Evolutionary conservation across 2,113 vertebrate genomes (phyloP).

Genomic region (Conger conger): DNA sequence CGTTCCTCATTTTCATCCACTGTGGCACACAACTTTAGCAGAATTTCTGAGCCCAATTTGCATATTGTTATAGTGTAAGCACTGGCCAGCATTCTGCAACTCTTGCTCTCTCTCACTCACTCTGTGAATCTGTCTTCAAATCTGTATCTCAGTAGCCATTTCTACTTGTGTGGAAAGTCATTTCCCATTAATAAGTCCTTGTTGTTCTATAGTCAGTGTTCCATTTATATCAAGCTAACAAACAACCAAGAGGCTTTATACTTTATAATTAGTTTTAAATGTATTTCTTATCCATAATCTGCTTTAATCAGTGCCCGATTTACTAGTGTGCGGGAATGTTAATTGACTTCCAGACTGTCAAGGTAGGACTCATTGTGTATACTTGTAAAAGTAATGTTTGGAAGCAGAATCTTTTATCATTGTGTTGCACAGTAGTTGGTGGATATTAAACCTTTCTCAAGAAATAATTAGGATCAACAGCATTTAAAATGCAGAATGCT

Average conservation of each 20-base stretch:
- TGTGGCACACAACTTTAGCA: conserved; percentile 56
- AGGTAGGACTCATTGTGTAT: conserved; percentile 56
- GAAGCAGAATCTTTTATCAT: conserved; percentile 72
- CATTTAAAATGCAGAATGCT: conserved; percentile 72
- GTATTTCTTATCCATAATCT: conserved; percentile 74
- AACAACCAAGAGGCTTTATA: conserved; percentile 68
- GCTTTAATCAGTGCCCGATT: conserved; percentile 61
- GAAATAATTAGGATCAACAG: conserved; percentile 77
- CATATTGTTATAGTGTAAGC: conserved; percentile 60
- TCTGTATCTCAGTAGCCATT: conserved; percentile 64
- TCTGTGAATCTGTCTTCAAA: conserved; percentile 48
- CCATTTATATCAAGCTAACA: conserved; percentile 64
- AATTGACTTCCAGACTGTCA: conserved; percentile 71
- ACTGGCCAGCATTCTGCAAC: conserved; percentile 64
- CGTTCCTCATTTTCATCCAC: conserved; percentile 43
- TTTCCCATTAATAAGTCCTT: conserved; percentile 51
- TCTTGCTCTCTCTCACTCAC: conserved; percentile 23
- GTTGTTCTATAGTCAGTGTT: conserved; percentile 65
- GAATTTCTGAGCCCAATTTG: conserved; percentile 67
- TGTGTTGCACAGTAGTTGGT: conserved; percentile 70
- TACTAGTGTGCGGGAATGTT: conserved; percentile 61
- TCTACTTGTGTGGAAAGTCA: conserved; percentile 44
- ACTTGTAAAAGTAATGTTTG: conserved; percentile 74
- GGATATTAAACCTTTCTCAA: conserved; percentile 72
- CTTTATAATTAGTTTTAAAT: conserved; percentile 68